Evolutionary conservation across 2,113 vertebrate genomes (phyloP), one percentile per base, ranked within the genome.

Genomic region (Hypanus sabinus): DNA sequence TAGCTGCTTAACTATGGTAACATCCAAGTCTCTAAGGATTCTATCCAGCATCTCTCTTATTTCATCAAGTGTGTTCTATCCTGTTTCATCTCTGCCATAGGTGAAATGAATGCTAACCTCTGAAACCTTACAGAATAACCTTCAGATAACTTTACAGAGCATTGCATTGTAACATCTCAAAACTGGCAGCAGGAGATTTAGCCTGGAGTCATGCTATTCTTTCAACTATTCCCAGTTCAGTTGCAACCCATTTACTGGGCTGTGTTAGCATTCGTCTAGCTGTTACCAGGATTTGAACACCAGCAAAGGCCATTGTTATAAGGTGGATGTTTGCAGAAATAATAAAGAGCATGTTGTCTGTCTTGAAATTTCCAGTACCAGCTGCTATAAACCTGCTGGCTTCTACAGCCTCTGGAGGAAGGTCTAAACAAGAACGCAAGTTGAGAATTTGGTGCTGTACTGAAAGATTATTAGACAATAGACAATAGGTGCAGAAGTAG

Each of bases 151-250:
- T 83, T 22, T 36, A 46, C 6, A 55, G 80, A 83, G 36, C 36
- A 55, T 38, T 46, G 80, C 38, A 22, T 83, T 83, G 38, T 83
- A 55, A 83, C 38, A 83, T 83, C 16, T 55, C 20, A 55, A 46
- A 83, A 46, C 80, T 55, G 7, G 80, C 38, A 83, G 46, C 80
- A 55, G 80, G 80, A 55, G 20, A 8, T 16, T 83, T 83, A 30
- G n/a, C 77, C 12, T 14, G 36, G n/a, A 79, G 33, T 83, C 10
- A 1, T 8, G 22, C 14, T 83, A 9, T 83, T 83, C 38, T 83
- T 83, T 83, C 38, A 83, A 22, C 80, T 83, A 83, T 24, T 83
- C 80, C 80, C 80, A 80, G 36, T 80, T 80, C 36, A 83, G 55
- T 5, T 46, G 80, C 16, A 55, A 81, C 20, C 18, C 10, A 46